Base-by-base conservation (phyloP, 2,113 vertebrate genomes). In the Apistogramma diplotaenia region DNA sequence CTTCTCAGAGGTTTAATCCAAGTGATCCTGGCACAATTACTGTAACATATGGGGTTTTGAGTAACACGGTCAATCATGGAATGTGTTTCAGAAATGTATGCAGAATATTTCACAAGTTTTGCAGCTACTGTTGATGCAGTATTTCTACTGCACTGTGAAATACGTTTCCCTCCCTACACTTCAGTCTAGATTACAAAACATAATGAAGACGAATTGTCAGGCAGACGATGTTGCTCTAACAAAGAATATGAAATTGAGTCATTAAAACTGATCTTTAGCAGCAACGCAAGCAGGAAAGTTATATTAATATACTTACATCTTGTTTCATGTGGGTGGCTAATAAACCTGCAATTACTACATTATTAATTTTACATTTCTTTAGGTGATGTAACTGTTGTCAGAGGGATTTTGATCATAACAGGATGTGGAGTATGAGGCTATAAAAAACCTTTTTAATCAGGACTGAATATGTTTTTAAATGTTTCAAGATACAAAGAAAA, bases 381-480 rank as follows among this genome's bases (percentile, higher is more conserved):
- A 56, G 18, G 18, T 79, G 61, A 88, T 65, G 73, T 79, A 83
- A 83, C 49, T 76, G 80, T 61, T 83, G 46, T 83, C 16, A n/a
- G 43, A 84, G 74, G 60, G 82, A 58, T 35, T 81, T 53, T 54
- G 74, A 75, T 29, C 11, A 16, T 80, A 56, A 71, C 6, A 53
- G 78, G 57, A 81, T 72, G 43, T 76, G 54, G 18, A 76, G 71
- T 12, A 53, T 43, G 16, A 2, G 46, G 37, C 74, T 56, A 8
- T 25, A 59, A 37, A 74, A 2, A 70, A 33, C 7, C 5, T 35
- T 83, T 78, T 81, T 78, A 75, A 75, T 72, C 59, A 72, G 46
- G 65, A 27, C 73, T 74, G 54, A 81, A 77, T 70, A 77, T 78
- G 77, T 77, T 88, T 79, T 71, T 85, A 74, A 80, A 70, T 37